phyloP scores from a whole-genome alignment of 2,113 vertebrate species.

The Myxocyprinus asiaticus region DNA sequence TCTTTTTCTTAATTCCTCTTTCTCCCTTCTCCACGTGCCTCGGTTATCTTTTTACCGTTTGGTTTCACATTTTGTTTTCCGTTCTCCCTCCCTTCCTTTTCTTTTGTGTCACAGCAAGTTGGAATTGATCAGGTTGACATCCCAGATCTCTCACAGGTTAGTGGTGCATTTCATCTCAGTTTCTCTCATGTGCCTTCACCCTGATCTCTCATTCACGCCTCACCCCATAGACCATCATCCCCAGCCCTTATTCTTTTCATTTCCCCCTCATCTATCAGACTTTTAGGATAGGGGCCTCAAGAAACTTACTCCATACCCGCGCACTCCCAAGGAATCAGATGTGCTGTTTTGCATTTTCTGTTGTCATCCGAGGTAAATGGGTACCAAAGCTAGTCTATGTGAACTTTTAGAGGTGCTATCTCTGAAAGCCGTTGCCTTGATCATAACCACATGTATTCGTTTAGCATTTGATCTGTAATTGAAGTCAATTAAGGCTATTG shows the following conservation, averaged over 20 bases:
- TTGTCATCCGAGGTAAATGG: conserved; percentile 59
- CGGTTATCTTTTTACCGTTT: conserved; percentile 50
- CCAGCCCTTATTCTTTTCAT: conserved; percentile 43
- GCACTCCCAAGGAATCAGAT: conserved; percentile 56
- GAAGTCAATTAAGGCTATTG: conserved; percentile 49
- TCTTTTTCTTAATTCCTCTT: conserved; percentile 59
- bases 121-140: conserved; percentile 84
- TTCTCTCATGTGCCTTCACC: conserved; percentile 61
- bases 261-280: conserved; percentile 49
- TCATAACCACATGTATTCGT: conserved; percentile 44
- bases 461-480: conserved; percentile 46
- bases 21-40: conserved; percentile 53
- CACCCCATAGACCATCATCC: conserved; percentile 54
- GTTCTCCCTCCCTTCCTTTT: conserved; percentile 56
- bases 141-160: conserved; percentile 85
- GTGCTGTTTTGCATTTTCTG: conserved; percentile 61
- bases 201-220: conserved; percentile 55
- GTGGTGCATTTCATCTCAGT: conserved; percentile 68
- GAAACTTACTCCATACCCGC: conserved; percentile 55
- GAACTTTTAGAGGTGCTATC: conserved; percentile 50
- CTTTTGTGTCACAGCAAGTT: conserved; percentile 82
- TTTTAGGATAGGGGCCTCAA: conserved; percentile 59
- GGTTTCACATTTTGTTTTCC: conserved; percentile 55
- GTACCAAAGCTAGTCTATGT: conserved; percentile 53
- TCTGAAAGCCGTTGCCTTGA: conserved; percentile 53